Conservation (phyloP, 2,888 invertebrate species). For the Drosophila neonasuta region DNA sequence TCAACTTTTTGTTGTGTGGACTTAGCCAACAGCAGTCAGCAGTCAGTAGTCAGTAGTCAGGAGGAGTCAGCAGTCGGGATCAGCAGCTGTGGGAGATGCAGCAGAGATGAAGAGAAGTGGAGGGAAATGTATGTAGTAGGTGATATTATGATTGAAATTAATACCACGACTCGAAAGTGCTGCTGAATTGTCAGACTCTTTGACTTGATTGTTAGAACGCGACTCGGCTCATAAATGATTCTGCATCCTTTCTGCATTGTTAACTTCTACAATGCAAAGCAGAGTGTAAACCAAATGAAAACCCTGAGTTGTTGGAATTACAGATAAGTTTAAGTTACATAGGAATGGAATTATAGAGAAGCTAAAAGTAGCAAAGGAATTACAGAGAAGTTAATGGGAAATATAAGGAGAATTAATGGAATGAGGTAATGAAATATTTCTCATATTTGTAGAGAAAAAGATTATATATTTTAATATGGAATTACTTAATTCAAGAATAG, state of each 20-base stretch:
- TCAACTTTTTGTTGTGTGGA: slow-evolving; percentile 73
- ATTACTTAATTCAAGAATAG: too few relatives aligned
- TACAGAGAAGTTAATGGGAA: too few relatives aligned
- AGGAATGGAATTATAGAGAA: too few relatives aligned
- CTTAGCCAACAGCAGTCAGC: slow-evolving; percentile 30
- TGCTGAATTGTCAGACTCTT: slow-evolving; percentile 16
- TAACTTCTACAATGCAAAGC: slow-evolving; percentile 17
- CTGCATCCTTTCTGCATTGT: slow-evolving; percentile 13
- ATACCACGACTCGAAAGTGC: slow-evolving; percentile 50
- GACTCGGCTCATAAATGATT: slow-evolving; percentile 13
- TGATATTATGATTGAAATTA: slow-evolving; percentile 73
- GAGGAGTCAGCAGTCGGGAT: background rate
- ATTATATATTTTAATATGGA: too few relatives aligned
- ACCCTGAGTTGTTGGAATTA: background rate
- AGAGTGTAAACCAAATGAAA: background rate
- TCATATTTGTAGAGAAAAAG: too few relatives aligned
- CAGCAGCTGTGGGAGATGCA: background rate
- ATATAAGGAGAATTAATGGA: too few relatives aligned
- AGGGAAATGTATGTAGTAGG: slow-evolving; percentile 11
- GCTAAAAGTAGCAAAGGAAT: too few relatives aligned
- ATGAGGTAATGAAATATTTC: too few relatives aligned
- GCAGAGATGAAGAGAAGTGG: background rate
- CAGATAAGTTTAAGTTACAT: background rate
- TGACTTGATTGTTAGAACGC: slow-evolving; percentile 35
- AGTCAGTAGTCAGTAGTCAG: background rate